Conservation (phyloP, 2,888 invertebrate species). For the Stenolophus ochropezus region DNA sequence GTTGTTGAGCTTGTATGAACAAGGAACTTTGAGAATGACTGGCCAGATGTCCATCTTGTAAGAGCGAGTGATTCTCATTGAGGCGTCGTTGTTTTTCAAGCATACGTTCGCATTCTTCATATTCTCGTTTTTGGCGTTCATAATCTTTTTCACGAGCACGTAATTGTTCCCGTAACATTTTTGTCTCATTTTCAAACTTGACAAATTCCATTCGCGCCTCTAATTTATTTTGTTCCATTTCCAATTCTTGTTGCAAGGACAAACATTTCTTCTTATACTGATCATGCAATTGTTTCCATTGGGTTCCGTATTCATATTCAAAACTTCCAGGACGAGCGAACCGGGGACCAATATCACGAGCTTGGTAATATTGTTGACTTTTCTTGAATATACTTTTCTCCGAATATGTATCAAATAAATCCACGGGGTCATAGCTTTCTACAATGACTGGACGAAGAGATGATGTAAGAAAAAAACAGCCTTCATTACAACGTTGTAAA, state of each 20-base stretch:
- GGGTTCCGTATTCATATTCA: constrained; percentile 96
- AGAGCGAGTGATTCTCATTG: constrained; percentile 77
- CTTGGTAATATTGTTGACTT: constrained; percentile 84
- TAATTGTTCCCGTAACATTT: constrained; percentile 92
- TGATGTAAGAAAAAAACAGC: constrained; percentile 93
- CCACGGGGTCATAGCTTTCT: constrained; percentile 91
- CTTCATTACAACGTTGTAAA: constrained; percentile 91
- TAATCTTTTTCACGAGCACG: constrained; percentile 90
- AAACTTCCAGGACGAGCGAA: constrained; percentile 92
- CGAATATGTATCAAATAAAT: constrained; percentile 93
- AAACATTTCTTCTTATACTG: constrained; percentile 93
- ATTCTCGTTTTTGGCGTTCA: constrained; percentile 88
- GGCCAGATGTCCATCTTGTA: constrained; percentile 89
- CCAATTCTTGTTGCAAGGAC: constrained; percentile 90
- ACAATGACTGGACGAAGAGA: constrained; percentile 95
- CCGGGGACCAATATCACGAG: constrained; percentile 90
- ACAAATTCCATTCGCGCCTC: constrained; percentile 98
- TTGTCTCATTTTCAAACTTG: constrained; percentile 97
- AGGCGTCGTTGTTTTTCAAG: constrained; percentile 84
- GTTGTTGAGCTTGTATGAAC: constrained; percentile 75
- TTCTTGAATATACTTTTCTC: constrained; percentile 90
- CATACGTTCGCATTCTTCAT: constrained; percentile 84
- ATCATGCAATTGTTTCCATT: constrained; percentile 97
- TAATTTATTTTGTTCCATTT: constrained; percentile 92
- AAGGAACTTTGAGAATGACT: neutral